Evolutionary conservation across 2,113 vertebrate genomes (phyloP).

Genomic region (Thamnophis sirtalis): DNA sequence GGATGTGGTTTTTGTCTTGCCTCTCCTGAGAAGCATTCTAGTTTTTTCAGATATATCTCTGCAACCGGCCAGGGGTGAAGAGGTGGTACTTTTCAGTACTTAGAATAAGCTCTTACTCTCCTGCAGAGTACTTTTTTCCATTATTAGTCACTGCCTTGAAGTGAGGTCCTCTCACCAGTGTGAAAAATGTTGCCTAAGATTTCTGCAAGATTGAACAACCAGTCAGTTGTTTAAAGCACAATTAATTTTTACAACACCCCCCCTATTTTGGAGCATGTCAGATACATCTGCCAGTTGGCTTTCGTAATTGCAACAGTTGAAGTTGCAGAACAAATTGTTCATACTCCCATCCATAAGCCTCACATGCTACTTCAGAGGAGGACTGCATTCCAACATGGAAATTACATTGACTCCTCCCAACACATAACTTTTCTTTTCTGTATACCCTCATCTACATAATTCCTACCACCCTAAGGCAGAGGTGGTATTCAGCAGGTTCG

Average conservation of each 20-base stretch:
- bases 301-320: background rate
- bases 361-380: background rate
- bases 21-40: slow-evolving; percentile 28
- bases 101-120: slow-evolving; percentile 23
- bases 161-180: background rate
- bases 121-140: background rate
- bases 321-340: background rate
- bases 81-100: background rate
- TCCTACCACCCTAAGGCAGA: background rate
- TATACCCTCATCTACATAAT: background rate
- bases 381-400: slow-evolving; percentile 29
- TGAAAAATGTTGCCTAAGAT: background rate
- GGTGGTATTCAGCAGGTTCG: too few relatives aligned
- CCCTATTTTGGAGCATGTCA: background rate
- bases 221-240: background rate
- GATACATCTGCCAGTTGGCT: slow-evolving; percentile 8
- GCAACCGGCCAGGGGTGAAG: background rate
- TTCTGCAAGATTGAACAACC: background rate
- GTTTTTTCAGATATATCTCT: slow-evolving; percentile 38
- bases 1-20: slow-evolving; percentile 41
- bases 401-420: slow-evolving; percentile 26
- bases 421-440: slow-evolving; percentile 15
- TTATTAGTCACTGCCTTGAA: slow-evolving; percentile 12
- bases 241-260: slow-evolving; percentile 6
- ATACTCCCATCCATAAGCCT: background rate